These are phyloP conservation scores for Cathartes aura DNA, from an alignment of 2,113 vertebrate genomes.

Conservation along the genomic window DNA sequence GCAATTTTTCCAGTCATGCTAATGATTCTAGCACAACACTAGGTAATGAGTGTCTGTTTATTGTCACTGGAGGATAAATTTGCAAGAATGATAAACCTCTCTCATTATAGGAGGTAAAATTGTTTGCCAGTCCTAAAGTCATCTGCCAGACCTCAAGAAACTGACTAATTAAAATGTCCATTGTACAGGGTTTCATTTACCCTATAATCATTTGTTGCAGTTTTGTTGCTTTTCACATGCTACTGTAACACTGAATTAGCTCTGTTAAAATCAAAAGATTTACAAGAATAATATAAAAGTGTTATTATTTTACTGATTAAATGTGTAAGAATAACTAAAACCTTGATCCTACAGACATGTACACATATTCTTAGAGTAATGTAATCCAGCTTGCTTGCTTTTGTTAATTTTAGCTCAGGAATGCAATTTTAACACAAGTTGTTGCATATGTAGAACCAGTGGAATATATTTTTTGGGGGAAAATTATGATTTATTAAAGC, in stretches of 20 bases:
- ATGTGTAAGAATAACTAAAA: background rate
- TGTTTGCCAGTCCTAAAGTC: background rate
- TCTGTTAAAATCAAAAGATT: background rate
- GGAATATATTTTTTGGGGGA: background rate
- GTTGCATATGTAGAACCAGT: background rate
- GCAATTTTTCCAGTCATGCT: background rate
- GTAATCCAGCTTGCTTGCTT: background rate
- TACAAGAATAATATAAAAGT: background rate
- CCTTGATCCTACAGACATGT: background rate
- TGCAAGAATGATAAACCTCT: background rate
- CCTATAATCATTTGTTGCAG: background rate
- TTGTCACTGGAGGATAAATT: background rate
- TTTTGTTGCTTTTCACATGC: background rate
- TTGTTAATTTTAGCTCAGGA: background rate
- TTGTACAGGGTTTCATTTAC: background rate
- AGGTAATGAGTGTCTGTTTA: background rate
- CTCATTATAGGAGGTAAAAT: background rate
- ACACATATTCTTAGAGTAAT: background rate
- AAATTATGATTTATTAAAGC: background rate
- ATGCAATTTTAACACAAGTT: background rate
- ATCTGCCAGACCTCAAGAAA: background rate
- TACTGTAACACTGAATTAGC: background rate
- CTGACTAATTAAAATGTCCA: background rate
- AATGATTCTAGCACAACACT: background rate
- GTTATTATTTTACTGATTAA: background rate